Conservation (phyloP, 2,888 invertebrate species). For the Scotopteryx bipunctaria region DNA sequence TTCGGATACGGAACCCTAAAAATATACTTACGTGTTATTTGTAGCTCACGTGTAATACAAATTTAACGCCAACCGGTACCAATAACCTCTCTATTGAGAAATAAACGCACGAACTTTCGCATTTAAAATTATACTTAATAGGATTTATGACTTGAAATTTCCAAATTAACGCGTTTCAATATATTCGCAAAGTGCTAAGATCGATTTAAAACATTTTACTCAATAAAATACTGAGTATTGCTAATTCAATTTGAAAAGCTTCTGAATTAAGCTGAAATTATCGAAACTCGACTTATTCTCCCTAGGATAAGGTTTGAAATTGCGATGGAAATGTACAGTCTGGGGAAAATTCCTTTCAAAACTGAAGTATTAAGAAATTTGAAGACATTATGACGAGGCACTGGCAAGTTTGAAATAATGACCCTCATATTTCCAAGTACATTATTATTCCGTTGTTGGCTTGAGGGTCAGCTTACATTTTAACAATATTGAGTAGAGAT, state of each 20-base stretch:
- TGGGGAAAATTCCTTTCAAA: conserved; percentile 2
- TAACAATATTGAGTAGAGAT: conserved; percentile 7
- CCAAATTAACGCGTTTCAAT: conserved; percentile 3
- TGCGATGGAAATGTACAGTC: conserved; percentile 5
- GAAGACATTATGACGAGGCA: conserved; percentile 35
- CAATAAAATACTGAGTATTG: conserved; percentile 13
- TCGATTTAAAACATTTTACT: conserved; percentile 14
- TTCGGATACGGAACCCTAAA: too few relatives aligned
- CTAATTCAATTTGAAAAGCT: conserved; percentile 13
- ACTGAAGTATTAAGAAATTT: conserved; percentile 32
- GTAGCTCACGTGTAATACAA: background rate
- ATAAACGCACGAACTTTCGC: background rate
- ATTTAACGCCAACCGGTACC: background rate
- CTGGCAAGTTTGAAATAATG: conserved; percentile 33
- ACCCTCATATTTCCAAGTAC: conserved; percentile 32
- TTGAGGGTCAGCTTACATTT: conserved; percentile 16
- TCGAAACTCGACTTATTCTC: background rate
- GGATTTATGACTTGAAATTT: conserved; percentile 4
- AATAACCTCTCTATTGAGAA: background rate
- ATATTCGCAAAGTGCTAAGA: conserved; percentile 2
- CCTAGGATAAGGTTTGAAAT: conserved; percentile 3
- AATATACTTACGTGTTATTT: background rate
- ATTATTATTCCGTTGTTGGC: conserved; percentile 17
- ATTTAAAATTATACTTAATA: background rate
- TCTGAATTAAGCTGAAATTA: background rate